Conservation (phyloP, 2,113 vertebrate species). For the Marmota monax region DNA sequence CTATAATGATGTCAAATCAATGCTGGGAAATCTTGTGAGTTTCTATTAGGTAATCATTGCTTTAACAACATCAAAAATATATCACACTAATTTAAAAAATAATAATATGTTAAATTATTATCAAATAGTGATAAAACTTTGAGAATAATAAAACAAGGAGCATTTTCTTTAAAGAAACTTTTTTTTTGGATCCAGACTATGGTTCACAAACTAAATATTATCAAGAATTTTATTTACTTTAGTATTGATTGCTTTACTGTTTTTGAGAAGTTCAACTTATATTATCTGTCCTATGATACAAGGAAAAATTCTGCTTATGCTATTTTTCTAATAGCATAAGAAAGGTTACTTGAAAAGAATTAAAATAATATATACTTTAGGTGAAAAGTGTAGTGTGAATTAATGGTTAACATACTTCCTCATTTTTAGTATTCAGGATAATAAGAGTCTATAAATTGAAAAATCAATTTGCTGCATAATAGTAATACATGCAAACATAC, state of each 20-base stretch:
- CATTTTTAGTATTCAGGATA: background rate
- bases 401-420: background rate
- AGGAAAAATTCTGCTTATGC: background rate
- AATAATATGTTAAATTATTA: background rate
- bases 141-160: background rate
- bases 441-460: background rate
- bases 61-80: conserved; percentile 4
- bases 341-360: conserved; percentile 31
- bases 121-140: background rate
- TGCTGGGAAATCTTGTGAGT: conserved; percentile 52
- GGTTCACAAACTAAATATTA: conserved; percentile 31
- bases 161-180: conserved; percentile 35
- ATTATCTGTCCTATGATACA: background rate
- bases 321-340: background rate
- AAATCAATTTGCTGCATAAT: background rate
- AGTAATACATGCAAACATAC: background rate
- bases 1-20: conserved; percentile 55
- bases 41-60: conserved; percentile 10
- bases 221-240: background rate
- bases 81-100: conserved; percentile 26
- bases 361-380: conserved; percentile 4
- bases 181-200: background rate
- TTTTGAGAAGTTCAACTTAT: background rate
- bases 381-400: background rate
- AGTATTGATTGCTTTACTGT: background rate